Conservation (phyloP, 2,797 vertebrate species). For the Spondyliosoma cantharus region DNA sequence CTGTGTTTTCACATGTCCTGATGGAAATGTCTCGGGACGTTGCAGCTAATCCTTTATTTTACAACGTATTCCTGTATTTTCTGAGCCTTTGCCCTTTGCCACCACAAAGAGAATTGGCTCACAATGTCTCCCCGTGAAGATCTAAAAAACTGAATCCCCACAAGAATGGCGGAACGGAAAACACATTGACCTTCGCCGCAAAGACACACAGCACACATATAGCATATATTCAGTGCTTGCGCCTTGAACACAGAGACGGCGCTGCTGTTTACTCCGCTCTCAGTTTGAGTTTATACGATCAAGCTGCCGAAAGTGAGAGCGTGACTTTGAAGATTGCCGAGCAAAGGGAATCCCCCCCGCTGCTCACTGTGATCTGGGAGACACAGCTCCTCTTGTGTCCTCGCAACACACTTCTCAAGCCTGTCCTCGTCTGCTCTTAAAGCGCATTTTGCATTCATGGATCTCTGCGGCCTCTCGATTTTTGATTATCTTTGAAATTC, state of each 20-base stretch:
- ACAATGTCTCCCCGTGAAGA: background rate
- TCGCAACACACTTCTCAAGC: slow-evolving; percentile 15
- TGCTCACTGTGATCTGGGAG: slow-evolving; percentile 40
- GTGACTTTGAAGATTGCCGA: slow-evolving; percentile 52
- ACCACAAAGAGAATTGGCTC: background rate
- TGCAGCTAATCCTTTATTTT: no score
- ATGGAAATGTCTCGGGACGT: no score
- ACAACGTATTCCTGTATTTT: no score
- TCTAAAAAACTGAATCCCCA: background rate
- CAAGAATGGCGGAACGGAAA: background rate
- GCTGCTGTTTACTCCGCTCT: slow-evolving; percentile 40
- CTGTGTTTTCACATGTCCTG: no score
- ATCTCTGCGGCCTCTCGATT: background rate
- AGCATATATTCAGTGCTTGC: background rate
- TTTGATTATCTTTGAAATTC: slow-evolving; percentile 7
- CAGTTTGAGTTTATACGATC: slow-evolving; percentile 52
- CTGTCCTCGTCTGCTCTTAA: slow-evolving; percentile 16
- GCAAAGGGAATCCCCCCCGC: slow-evolving; percentile 26
- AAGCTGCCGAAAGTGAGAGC: slow-evolving; percentile 48
- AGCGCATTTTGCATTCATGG: background rate
- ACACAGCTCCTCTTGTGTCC: slow-evolving; percentile 25
- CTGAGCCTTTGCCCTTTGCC: no score
- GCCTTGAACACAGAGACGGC: background rate
- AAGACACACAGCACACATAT: background rate
- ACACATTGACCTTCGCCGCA: background rate